phyloP scores from a whole-genome alignment of 2,797 vertebrate genomes.

The Eulemur rubriventer region DNA sequence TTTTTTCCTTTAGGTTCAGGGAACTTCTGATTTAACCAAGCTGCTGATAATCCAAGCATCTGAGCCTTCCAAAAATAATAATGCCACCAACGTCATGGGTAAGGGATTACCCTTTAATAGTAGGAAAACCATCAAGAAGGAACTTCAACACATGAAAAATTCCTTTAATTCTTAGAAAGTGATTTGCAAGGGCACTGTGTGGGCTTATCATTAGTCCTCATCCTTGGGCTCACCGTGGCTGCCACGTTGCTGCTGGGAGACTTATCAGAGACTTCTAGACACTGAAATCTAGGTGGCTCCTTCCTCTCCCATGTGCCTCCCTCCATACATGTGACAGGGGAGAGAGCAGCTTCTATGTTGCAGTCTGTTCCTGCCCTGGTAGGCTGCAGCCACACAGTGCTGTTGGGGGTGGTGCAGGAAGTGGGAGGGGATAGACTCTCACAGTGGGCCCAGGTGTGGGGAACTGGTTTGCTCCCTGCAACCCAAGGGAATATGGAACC shows the following conservation, averaged over 20 bases:
- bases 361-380: background rate
- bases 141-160: background rate
- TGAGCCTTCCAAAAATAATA: background rate
- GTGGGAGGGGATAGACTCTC: background rate
- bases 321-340: background rate
- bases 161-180: background rate
- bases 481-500: background rate
- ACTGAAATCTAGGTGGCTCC: background rate
- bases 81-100: background rate
- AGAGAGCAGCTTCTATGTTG: background rate
- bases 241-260: background rate
- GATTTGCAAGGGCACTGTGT: background rate
- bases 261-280: background rate
- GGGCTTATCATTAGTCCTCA: background rate
- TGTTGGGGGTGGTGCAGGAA: background rate
- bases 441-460: background rate
- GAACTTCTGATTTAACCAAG: conserved; percentile 71
- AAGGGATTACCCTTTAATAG: background rate
- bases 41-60: conserved; percentile 60
- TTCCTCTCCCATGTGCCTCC: background rate
- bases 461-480: background rate
- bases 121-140: background rate
- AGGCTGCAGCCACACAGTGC: background rate
- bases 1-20: conserved; percentile 72
- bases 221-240: background rate